These are phyloP conservation scores for Mystacornis crossleyi DNA, from an alignment of 2,113 vertebrate species.

Conservation along the genomic window DNA sequence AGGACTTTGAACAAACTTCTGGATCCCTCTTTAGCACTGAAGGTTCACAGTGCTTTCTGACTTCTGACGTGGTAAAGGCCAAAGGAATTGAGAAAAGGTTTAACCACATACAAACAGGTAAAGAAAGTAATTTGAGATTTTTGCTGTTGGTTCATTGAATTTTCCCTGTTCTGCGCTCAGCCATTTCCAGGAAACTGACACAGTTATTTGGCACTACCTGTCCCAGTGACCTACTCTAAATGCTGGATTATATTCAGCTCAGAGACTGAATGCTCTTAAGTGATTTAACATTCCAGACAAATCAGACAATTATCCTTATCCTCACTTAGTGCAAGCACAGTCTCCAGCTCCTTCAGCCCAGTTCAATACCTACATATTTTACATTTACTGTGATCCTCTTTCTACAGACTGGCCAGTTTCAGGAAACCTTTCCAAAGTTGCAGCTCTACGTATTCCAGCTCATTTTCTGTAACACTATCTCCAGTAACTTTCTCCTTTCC, in stretches of 20 bases:
- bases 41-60: neutral
- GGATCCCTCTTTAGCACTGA: neutral
- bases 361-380: neutral
- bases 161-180: neutral
- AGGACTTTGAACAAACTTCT: neutral
- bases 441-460: neutral
- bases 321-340: neutral
- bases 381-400: neutral
- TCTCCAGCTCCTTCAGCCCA: neutral
- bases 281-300: neutral
- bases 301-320: neutral
- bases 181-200: neutral
- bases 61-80: neutral
- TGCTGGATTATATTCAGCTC: neutral
- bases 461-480: neutral
- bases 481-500: neutral
- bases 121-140: neutral
- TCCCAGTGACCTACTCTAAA: neutral
- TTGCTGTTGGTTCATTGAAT: neutral
- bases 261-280: neutral
- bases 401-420: neutral
- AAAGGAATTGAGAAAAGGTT: neutral
- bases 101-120: neutral
- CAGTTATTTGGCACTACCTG: neutral
- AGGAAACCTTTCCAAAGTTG: neutral